Evolutionary conservation across 2,888 invertebrate species (phyloP).

Genomic region (Cataglyphis altisquamis): DNA sequence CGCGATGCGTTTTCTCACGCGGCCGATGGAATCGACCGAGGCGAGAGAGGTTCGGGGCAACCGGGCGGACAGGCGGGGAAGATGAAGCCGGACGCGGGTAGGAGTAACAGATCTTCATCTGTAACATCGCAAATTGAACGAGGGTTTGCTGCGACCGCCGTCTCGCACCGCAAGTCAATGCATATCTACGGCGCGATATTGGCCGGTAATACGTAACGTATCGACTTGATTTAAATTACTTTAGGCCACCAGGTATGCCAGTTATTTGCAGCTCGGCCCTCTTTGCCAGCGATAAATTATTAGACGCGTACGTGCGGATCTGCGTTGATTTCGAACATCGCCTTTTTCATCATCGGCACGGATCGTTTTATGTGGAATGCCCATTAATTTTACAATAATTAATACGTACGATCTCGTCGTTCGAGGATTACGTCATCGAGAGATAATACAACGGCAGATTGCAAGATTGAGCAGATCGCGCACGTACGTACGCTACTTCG

Average conservation of each 20-base stretch:
- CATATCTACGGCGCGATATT: slow-evolving; percentile 75
- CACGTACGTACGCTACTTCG: slow-evolving; percentile 61
- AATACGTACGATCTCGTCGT: slow-evolving; percentile 1
- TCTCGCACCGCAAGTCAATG: slow-evolving; percentile 83
- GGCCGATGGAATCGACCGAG: slow-evolving; percentile 65
- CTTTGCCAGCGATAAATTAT: slow-evolving; percentile 42
- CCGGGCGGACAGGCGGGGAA: slow-evolving; percentile 56
- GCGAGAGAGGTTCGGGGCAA: slow-evolving; percentile 64
- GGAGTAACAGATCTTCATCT: slow-evolving; percentile 78
- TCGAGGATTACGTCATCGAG: slow-evolving; percentile 17
- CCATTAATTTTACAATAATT: slow-evolving; percentile 38
- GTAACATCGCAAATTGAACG: slow-evolving; percentile 84
- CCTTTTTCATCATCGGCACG: not conserved
- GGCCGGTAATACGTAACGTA: slow-evolving; percentile 68
- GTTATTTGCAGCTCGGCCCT: slow-evolving; percentile 66
- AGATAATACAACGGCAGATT: slow-evolving; percentile 21
- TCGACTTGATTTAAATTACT: slow-evolving; percentile 75
- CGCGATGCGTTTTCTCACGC: slow-evolving; percentile 77
- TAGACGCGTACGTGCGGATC: slow-evolving; percentile 34
- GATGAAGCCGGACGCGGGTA: slow-evolving; percentile 42
- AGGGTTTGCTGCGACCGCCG: slow-evolving; percentile 82
- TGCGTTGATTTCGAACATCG: slow-evolving; percentile 8
- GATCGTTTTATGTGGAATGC: not conserved
- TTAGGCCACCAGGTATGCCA: slow-evolving; percentile 56
- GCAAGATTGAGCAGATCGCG: slow-evolving; percentile 62